phyloP scores from a whole-genome alignment of 2,888 invertebrate genomes.

The Thereva unica region DNA sequence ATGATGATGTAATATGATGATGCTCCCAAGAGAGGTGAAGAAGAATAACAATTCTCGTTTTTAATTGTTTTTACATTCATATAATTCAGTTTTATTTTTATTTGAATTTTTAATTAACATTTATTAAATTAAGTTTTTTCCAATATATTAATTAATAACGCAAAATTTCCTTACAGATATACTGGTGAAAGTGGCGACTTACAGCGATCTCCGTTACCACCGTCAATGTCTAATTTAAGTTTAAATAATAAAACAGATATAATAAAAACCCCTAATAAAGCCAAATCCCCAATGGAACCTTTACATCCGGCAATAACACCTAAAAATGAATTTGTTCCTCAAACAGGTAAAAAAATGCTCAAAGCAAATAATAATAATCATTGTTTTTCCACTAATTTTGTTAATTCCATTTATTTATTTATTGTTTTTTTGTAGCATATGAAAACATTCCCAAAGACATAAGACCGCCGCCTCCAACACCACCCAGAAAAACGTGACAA shows the following conservation, averaged over 20 bases:
- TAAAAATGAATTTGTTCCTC: conserved; percentile 45
- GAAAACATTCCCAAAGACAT: conserved; percentile 60
- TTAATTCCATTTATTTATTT: conserved; percentile 44
- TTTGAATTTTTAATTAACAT: neutral
- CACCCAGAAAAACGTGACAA: conserved; percentile 59
- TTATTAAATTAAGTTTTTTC: neutral
- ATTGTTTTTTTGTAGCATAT: conserved; percentile 52
- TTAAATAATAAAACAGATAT: conserved; percentile 52
- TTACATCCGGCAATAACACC: conserved; percentile 36
- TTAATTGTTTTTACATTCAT: no score
- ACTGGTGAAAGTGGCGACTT: conserved; percentile 58
- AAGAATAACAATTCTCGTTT: no score
- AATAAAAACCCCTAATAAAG: conserved; percentile 36
- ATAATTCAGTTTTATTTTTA: neutral
- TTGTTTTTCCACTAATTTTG: neutral
- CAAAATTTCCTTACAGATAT: conserved; percentile 49
- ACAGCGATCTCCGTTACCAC: conserved; percentile 58
- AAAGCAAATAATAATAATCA: no score
- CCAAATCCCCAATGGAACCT: conserved; percentile 41
- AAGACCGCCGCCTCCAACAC: conserved; percentile 56
- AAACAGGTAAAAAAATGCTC: conserved; percentile 48
- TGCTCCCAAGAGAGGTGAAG: no score
- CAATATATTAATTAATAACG: neutral
- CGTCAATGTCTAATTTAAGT: conserved; percentile 57
- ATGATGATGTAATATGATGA: no score